Evolutionary conservation across 2,888 invertebrate species (phyloP), one percentile per base, ranked within the genome.

Genomic region (Andrena praecox): DNA sequence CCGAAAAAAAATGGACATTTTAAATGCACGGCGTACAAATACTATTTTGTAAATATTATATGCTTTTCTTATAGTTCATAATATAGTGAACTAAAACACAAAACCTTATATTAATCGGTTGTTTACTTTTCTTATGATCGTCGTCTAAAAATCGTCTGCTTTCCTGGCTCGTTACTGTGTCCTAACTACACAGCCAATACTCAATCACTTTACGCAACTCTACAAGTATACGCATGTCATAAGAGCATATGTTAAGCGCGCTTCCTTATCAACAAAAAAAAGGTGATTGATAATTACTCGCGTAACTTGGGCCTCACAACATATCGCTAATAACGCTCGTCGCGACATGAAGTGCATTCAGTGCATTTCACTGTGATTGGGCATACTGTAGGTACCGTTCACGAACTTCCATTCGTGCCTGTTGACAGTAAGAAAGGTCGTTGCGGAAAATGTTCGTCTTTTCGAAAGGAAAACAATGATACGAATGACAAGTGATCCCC

Each of bases 241-340:
- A 31, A 52, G 33, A 42, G 6, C 74, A 48, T 42, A 77, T 66
- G 56, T 48, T 54, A 20, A 69, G 50, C 16, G 63, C n/a, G 33
- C 35, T 77, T 64, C 78, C 50, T 77, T 78, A 70, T 79, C 69
- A 70, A 80, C 59, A 60, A 70, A 64, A 42, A 69, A 35, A 33
- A 29, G 66, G 10, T 29, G n/a, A 52, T 54, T 35, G 31, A 56
- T 3, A 68, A 63, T 35, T 77, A 48, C 16, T 33, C 35, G 10
- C 2, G 24, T 48, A 68, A 66, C 50, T 35, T 42, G 24, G 7
- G 42, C 5, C 10, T 8, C 1, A 12, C 29, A 35, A 52, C 6
- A 54, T 10, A 64, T 6, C 8, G 29, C 1, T 8, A 50, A 16
- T 5, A 33, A 56, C 50, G 33, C 16, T 12, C 24, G 20, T 54